These are phyloP conservation scores for Ichneumoninae sp. DNA, from an alignment of 2,888 invertebrate genomes.

Conservation along the genomic window DNA sequence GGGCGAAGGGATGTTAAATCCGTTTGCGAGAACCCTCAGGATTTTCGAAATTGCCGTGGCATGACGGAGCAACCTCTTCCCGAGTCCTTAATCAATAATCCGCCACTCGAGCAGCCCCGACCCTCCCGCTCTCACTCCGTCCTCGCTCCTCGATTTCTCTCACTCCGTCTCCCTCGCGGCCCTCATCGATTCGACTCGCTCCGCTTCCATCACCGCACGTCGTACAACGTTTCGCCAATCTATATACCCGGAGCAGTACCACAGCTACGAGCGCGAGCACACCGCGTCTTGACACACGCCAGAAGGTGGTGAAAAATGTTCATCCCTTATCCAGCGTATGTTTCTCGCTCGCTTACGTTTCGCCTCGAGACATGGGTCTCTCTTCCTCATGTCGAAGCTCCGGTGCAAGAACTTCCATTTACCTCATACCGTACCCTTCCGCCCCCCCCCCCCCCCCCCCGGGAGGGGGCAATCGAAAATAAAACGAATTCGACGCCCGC, in stretches of 20 bases:
- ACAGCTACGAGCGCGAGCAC: slow-evolving; percentile 55
- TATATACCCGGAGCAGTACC: slow-evolving; percentile 50
- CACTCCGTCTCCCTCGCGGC: slow-evolving; percentile 41
- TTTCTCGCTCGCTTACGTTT: slow-evolving; percentile 29
- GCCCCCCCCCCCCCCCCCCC: too few relatives aligned
- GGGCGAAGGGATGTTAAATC: slow-evolving; percentile 63
- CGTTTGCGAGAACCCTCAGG: slow-evolving; percentile 70
- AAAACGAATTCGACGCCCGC: slow-evolving; percentile 31
- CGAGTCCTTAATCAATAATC: slow-evolving; percentile 77
- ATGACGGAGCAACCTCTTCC: slow-evolving; percentile 78
- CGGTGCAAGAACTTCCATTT: slow-evolving; percentile 35
- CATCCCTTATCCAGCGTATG: slow-evolving; percentile 56
- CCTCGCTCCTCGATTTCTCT: slow-evolving; percentile 18
- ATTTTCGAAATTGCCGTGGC: slow-evolving; percentile 78
- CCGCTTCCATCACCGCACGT: slow-evolving; percentile 63
- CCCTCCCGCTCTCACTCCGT: slow-evolving; percentile 19
- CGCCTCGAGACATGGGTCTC: slow-evolving; percentile 2
- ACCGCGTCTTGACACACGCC: slow-evolving; percentile 66
- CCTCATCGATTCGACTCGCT: slow-evolving; percentile 65
- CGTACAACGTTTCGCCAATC: slow-evolving; percentile 45
- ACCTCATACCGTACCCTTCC: slow-evolving; percentile 22
- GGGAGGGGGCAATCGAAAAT: slow-evolving; percentile 31
- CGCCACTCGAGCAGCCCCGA: slow-evolving; percentile 60
- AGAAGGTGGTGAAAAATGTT: slow-evolving; percentile 69
- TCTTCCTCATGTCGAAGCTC: slow-evolving; percentile 27